A percentile compares a stretch with the other conserved stretches of the same genome.
Conservation (phyloP, 1,140 invertebrate genomes). For the Papilio aristodemus region DNA sequence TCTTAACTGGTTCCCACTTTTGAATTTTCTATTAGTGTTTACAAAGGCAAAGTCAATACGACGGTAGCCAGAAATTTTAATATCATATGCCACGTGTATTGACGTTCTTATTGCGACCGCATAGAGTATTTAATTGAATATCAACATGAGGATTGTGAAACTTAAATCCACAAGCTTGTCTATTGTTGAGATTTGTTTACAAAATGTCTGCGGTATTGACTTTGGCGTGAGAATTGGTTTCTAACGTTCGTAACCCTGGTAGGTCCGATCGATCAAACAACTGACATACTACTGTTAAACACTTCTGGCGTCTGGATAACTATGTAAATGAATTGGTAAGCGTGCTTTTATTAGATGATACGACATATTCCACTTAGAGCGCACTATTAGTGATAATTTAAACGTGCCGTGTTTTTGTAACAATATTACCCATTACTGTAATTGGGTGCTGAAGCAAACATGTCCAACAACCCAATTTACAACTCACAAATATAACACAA, state of each 20-base stretch:
- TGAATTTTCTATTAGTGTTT: constrained; percentile 67
- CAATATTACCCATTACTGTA: constrained; percentile 22
- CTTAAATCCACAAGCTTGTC: constrained; percentile 59
- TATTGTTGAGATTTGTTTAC: constrained; percentile 69
- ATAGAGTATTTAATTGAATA: constrained; percentile 44
- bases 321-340: constrained; percentile 48
- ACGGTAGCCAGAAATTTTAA: constrained; percentile 55
- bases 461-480: background rate
- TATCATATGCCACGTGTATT: constrained; percentile 38
- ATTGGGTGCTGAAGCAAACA: constrained; percentile 17
- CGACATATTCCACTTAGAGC: constrained; percentile 22
- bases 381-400: constrained; percentile 26
- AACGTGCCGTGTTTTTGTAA: constrained; percentile 30
- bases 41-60: constrained; percentile 66
- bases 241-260: constrained; percentile 57
- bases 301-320: constrained; percentile 40
- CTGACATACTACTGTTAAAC: constrained; percentile 59
- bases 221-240: constrained; percentile 70
- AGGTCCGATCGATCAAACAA: constrained; percentile 57
- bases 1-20: constrained; percentile 70
- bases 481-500: background rate
- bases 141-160: constrained; percentile 45
- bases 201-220: constrained; percentile 61
- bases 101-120: constrained; percentile 36
- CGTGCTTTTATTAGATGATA: constrained; percentile 38